Conservation (phyloP, 2,113 vertebrate genomes). For the Callionymus lyra region DNA sequence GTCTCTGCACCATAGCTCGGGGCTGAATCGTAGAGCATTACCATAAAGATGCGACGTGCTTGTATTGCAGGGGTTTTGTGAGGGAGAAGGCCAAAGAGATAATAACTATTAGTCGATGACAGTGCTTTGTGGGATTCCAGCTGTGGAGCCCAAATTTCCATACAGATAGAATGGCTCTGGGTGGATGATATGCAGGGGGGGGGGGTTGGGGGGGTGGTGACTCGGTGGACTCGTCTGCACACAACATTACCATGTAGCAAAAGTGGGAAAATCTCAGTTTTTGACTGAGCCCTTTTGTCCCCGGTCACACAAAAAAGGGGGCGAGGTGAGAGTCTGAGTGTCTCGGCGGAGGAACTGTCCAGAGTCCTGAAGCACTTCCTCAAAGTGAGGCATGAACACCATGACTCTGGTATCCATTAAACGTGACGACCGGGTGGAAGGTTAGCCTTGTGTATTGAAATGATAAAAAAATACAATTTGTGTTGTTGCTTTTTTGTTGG, state of each 20-base stretch:
- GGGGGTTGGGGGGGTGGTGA: constrained; percentile 56
- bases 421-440: too few relatives aligned
- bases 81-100: constrained; percentile 90
- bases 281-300: constrained; percentile 25
- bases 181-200: constrained; percentile 80
- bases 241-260: constrained; percentile 55
- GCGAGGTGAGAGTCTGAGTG: constrained; percentile 20
- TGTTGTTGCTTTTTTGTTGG: too few relatives aligned
- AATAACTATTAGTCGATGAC: constrained; percentile 99
- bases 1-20: constrained; percentile 59
- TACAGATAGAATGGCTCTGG: constrained; percentile 99
- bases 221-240: constrained; percentile 75
- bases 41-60: constrained; percentile 91
- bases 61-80: constrained; percentile 78
- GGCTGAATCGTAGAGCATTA: constrained; percentile 68
- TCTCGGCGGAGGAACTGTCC: constrained; percentile 53
- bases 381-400: constrained; percentile 33
- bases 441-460: too few relatives aligned
- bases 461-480: too few relatives aligned
- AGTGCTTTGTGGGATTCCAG: constrained; percentile 90
- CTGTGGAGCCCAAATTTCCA: constrained; percentile 95
- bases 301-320: constrained; percentile 5
- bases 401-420: constrained; percentile 19
- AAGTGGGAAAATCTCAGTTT: constrained; percentile 39
- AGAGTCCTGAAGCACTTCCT: constrained; percentile 51